A percentile compares a stretch with the other conserved stretches of the same genome.
These are phyloP conservation scores for Macrostomum cliftonense DNA, from an alignment of 2,888 invertebrate genomes.

Conservation along the genomic window DNA sequence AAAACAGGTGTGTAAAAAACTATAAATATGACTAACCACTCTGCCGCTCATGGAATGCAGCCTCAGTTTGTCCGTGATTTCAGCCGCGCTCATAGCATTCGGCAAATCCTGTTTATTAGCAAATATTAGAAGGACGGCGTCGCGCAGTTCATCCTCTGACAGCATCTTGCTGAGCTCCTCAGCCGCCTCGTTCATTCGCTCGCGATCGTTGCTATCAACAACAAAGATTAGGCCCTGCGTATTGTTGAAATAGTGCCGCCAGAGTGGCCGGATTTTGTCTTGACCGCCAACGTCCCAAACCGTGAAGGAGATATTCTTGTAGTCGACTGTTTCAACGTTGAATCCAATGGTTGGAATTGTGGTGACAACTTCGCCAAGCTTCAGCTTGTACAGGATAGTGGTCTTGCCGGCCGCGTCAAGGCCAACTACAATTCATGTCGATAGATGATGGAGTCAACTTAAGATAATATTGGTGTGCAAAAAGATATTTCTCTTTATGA, in stretches of 20 bases:
- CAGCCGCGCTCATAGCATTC: conserved; percentile 7
- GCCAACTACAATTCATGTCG: conserved; percentile 63
- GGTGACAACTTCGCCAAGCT: conserved; percentile 98
- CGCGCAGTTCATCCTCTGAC: conserved; percentile 93
- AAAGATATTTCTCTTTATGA: too few relatives aligned
- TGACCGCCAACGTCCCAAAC: conserved; percentile 95
- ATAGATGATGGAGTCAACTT: too few relatives aligned
- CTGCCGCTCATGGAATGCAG: conserved; percentile 5
- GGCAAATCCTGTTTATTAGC: conserved; percentile 59
- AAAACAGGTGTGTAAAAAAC: too few relatives aligned
- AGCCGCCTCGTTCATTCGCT: conserved; percentile 91
- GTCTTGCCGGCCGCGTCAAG: conserved; percentile 99
- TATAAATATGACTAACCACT: not conserved
- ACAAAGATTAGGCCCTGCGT: conserved; percentile 76
- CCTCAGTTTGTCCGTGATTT: conserved; percentile 7
- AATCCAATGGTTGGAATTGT: conserved; percentile 68
- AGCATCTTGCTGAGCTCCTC: conserved; percentile 97
- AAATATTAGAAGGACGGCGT: conserved; percentile 93
- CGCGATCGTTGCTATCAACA: conserved; percentile 98
- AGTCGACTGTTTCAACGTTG: conserved; percentile 94
- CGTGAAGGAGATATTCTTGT: conserved; percentile 95
- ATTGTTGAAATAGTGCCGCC: conserved; percentile 95
- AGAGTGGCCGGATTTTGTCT: conserved; percentile 86
- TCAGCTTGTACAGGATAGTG: conserved; percentile 97
- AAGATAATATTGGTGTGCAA: too few relatives aligned